Base-by-base conservation (phyloP, 1,140 invertebrate species). In the Macrostomum lignano region DNA sequence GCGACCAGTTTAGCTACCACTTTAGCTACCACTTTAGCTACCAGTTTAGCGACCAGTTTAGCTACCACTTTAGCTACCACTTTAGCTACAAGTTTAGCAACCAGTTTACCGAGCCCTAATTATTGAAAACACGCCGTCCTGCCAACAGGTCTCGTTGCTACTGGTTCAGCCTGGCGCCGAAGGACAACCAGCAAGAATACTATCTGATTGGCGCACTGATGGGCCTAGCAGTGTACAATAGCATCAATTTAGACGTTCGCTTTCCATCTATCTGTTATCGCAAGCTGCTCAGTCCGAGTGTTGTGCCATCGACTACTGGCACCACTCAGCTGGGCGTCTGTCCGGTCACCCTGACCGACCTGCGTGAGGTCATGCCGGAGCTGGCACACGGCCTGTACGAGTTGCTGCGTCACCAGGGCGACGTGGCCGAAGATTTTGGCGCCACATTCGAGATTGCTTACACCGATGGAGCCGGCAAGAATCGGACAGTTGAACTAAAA, bases 221-320 rank as follows among this genome's bases (percentile, higher is more conserved):
- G n/a, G n/a, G n/a, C n/a, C n/a, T n/a, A n/a, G 68, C 68, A 20
- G 64, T 70, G 11, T 70, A 70, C 46, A 70, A 70, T 44, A 67
- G 65, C 36, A 69, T 68, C 39, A 69, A 67, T 24, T 47, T 70
- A 3, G 68, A 70, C 39, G 53, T 70, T 10, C 58, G 64, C 29
- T 69, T 70, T 42, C 68, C 68, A 4, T 60, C 62, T 0, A 62
- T 66, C 29, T 69, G 67, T 43, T 68, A 66, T 45, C 58, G 65
- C 39, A 70, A 70, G 44, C 46, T 69, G 3, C 55, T 69, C 6
- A 65, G 62, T 33, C 67, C 67, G 3, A 65, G 67, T 7, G 65
- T 69, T 0, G 65, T 68, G 2, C 67, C 66, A 3, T 56, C 61
- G 31, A 47, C 53, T 15, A 51, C 49, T 29, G 58, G 53, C 15